A percentile compares a stretch with the other conserved stretches of the same genome.
Evolutionary conservation across 2,113 vertebrate species (phyloP).

Genomic region (Melanostigma gelatinosum): DNA sequence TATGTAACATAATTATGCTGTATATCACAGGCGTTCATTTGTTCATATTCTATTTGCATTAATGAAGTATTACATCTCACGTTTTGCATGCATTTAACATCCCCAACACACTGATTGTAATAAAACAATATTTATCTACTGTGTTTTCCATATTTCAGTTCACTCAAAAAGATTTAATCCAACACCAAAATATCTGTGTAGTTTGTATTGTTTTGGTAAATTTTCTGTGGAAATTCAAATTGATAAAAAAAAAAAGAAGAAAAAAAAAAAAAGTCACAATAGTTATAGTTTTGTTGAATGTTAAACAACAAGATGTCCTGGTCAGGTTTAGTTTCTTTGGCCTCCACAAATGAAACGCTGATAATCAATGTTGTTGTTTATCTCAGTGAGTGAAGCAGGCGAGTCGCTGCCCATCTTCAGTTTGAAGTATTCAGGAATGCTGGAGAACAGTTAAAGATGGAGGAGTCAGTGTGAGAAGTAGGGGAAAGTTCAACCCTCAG

Average conservation of each 20-base stretch:
- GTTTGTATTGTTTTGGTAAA: not conserved
- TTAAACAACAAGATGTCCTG: not conserved
- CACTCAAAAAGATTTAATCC: not conserved
- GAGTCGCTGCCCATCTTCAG: slow-evolving; percentile 7
- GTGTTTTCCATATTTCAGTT: not conserved
- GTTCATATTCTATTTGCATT: not conserved
- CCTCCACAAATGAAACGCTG: not conserved
- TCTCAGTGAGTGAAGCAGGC: not conserved
- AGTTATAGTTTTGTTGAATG: no score
- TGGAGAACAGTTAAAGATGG: slow-evolving; percentile 24
- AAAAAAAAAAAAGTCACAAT: no score
- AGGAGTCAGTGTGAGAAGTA: slow-evolving; percentile 77
- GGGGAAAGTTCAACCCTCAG: slow-evolving; percentile 79
- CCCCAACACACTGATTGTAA: not conserved
- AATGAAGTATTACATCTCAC: not conserved
- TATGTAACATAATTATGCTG: not conserved
- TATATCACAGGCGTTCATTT: not conserved
- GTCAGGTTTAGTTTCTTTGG: not conserved
- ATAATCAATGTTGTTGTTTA: not conserved
- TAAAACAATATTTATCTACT: not conserved
- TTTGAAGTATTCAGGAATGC: slow-evolving; percentile 41
- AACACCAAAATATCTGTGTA: not conserved
- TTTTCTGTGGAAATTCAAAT: not conserved
- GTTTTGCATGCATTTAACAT: not conserved
- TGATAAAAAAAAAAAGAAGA: no score